These are phyloP conservation scores for Myrmecobius fasciatus DNA, from an alignment of 2,113 vertebrate species.

Conservation along the genomic window DNA sequence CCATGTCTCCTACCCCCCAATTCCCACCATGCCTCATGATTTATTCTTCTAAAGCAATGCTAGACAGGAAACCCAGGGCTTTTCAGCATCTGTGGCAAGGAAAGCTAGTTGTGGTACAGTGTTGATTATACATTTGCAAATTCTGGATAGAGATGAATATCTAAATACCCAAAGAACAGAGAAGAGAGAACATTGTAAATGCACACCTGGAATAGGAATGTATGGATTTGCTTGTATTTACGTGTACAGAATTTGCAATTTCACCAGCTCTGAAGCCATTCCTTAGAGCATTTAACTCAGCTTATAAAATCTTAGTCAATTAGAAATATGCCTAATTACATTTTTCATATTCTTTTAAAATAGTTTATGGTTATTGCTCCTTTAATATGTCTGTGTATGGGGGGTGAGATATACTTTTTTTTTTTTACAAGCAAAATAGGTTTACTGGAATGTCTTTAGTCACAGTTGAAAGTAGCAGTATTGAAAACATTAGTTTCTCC, in stretches of 20 bases:
- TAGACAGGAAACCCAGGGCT: conserved; percentile 2
- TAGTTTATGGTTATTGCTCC: conserved; percentile 14
- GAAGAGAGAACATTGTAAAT: not conserved
- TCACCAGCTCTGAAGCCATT: conserved; percentile 3
- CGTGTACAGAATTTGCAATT: conserved; percentile 19
- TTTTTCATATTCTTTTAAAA: conserved; percentile 18
- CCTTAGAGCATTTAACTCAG: not conserved
- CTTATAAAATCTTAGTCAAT: conserved; percentile 13
- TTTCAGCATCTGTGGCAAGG: conserved; percentile 22
- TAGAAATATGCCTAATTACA: conserved; percentile 28
- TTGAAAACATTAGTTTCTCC: no score
- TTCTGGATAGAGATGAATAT: conserved; percentile 5
- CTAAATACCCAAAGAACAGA: not conserved
- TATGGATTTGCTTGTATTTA: conserved; percentile 27
- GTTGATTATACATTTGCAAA: not conserved
- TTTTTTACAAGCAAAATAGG: no score
- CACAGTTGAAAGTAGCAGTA: no score
- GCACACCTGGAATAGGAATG: conserved; percentile 13
- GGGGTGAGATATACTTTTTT: no score
- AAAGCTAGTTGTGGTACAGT: not conserved
- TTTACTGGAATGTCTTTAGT: no score
- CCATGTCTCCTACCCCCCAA: not conserved
- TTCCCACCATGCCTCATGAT: not conserved
- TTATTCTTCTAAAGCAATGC: not conserved
- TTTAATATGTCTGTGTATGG: conserved; percentile 8